Conservation (phyloP, 2,888 invertebrate species). For the Muschampia plurimacula region DNA sequence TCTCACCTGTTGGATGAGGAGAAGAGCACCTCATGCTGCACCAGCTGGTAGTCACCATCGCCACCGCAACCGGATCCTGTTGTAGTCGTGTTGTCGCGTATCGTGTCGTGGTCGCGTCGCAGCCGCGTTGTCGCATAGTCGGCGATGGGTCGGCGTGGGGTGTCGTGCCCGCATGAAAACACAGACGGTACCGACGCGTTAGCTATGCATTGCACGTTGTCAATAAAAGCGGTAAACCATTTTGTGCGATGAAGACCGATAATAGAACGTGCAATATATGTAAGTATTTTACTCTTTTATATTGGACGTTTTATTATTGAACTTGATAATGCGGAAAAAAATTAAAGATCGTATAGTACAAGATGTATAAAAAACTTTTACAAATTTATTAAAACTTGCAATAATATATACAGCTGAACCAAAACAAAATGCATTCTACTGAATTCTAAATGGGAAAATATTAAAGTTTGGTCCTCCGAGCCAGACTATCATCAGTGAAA, state of each 20-base stretch:
- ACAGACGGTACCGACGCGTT: constrained; percentile 46
- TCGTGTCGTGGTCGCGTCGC: constrained; percentile 43
- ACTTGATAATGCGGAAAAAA: neutral
- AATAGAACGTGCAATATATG: constrained; percentile 15
- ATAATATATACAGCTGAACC: neutral
- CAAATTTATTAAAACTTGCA: too few species aligned
- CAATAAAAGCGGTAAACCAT: constrained; percentile 11
- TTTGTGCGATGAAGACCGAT: neutral
- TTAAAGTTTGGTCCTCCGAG: constrained; percentile 21
- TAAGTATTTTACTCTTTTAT: neutral
- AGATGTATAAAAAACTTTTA: neutral
- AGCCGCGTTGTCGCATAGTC: constrained; percentile 46
- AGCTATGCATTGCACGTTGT: constrained; percentile 39
- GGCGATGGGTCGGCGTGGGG: constrained; percentile 46
- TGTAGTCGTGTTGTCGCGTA: constrained; percentile 48
- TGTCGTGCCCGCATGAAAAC: constrained; percentile 62
- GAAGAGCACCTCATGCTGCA: constrained; percentile 99
- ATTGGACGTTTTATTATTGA: constrained; percentile 11
- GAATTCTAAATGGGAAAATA: neutral
- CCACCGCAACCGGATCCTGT: constrained; percentile 93
- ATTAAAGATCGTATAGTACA: neutral
- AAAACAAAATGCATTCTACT: neutral
- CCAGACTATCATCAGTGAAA: neutral
- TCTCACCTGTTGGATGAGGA: constrained; percentile 97
- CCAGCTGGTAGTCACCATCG: constrained; percentile 99